phyloP scores from a whole-genome alignment of 2,113 vertebrate species.

The Microtus pennsylvanicus region DNA sequence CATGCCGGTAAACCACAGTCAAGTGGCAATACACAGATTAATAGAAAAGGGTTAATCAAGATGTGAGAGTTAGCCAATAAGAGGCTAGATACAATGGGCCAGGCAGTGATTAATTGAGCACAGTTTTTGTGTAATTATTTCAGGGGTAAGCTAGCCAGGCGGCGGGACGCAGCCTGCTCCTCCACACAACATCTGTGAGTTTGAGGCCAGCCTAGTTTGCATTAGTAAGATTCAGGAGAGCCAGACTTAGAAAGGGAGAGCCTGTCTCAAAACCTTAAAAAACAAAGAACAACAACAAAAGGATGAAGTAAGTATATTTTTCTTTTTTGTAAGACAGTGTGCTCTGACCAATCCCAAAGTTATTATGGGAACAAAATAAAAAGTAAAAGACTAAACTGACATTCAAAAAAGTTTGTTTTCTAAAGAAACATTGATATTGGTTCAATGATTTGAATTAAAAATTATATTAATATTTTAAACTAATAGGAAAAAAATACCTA shows the following conservation, averaged over 20 bases:
- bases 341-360: background rate
- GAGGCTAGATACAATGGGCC: no score
- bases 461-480: background rate
- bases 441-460: background rate
- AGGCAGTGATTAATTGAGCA: no score
- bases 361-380: background rate
- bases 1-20: no score
- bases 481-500: background rate
- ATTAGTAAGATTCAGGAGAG: background rate
- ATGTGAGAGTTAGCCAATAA: no score
- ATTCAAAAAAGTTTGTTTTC: background rate
- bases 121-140: no score
- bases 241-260: background rate
- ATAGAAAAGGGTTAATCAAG: no score
- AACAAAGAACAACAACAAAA: background rate
- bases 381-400: background rate
- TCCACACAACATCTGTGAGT: background rate
- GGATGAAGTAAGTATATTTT: background rate
- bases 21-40: no score
- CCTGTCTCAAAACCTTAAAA: background rate
- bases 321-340: background rate
- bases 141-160: no score
- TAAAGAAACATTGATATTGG: background rate
- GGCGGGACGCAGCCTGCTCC: no score
- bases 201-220: background rate